Percentiles rank a stretch among this genome's conserved stretches.
Evolutionary conservation across 2,113 vertebrate genomes (phyloP).

Genomic region (Triplophysa dalaica): DNA sequence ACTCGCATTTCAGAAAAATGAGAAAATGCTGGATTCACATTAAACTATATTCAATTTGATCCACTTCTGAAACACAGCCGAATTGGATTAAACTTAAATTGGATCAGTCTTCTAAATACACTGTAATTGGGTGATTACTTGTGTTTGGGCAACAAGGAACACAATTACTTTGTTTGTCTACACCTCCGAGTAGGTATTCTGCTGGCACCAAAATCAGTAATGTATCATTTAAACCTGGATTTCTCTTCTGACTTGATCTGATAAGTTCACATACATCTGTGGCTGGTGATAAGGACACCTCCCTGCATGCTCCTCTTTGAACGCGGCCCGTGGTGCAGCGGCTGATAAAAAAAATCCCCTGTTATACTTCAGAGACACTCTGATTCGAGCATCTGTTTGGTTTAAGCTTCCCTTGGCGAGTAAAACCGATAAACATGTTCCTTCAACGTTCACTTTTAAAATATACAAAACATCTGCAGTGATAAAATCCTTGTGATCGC

Average conservation of each 20-base stretch:
- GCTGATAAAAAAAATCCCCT: slow-evolving; percentile 59
- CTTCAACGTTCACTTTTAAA: slow-evolving; percentile 24
- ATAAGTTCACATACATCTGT: slow-evolving; percentile 64
- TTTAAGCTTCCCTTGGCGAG: slow-evolving; percentile 43
- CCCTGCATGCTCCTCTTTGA: slow-evolving; percentile 63
- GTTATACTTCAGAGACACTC: slow-evolving; percentile 63
- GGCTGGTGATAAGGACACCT: slow-evolving; percentile 66
- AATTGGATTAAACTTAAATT: slow-evolving; percentile 49
- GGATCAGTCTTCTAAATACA: slow-evolving; percentile 46
- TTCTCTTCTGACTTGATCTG: slow-evolving; percentile 54
- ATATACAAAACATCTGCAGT: slow-evolving; percentile 27
- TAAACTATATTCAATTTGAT: slow-evolving; percentile 46
- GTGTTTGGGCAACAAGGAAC: slow-evolving; percentile 44
- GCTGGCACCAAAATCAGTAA: slow-evolving; percentile 31
- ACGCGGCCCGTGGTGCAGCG: slow-evolving; percentile 52
- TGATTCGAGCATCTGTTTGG: slow-evolving; percentile 60
- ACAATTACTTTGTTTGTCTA: slow-evolving; percentile 51
- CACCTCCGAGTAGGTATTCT: slow-evolving; percentile 22
- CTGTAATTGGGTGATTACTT: slow-evolving; percentile 55
- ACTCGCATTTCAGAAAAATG: too few relatives aligned
- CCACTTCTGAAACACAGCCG: slow-evolving; percentile 48
- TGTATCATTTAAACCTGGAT: slow-evolving; percentile 53
- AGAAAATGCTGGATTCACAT: slow-evolving; percentile 18
- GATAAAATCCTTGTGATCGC: slow-evolving; percentile 39
- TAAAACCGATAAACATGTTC: slow-evolving; percentile 45